These are phyloP conservation scores for Argya squamiceps DNA, from an alignment of 2,797 vertebrate species.

Conservation along the genomic window DNA sequence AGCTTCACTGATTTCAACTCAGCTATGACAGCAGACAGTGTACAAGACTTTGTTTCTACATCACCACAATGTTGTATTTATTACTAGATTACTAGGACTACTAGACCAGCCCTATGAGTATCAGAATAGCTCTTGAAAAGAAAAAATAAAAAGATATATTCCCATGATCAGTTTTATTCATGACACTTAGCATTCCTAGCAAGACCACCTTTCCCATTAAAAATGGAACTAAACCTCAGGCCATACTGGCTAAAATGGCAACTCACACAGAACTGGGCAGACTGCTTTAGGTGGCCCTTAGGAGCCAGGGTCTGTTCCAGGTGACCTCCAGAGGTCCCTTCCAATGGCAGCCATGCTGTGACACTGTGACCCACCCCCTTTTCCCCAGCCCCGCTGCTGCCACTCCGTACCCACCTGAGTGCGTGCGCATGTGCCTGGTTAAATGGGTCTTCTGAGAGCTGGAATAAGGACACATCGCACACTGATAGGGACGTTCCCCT, in stretches of 20 bases:
- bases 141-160: neutral
- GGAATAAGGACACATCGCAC: conserved; percentile 93
- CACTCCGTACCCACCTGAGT: conserved; percentile 86
- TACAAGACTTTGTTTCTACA: neutral
- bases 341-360: neutral
- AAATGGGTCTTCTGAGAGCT: conserved; percentile 99
- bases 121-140: neutral
- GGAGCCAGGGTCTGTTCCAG: neutral
- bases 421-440: conserved; percentile 96
- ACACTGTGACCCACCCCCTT: neutral
- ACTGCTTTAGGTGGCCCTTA: neutral
- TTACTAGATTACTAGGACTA: neutral
- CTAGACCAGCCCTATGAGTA: neutral
- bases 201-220: neutral
- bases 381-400: neutral
- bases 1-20: neutral
- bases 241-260: neutral
- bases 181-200: neutral
- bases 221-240: neutral
- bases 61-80: neutral
- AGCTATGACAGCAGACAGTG: neutral
- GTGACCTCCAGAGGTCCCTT: neutral
- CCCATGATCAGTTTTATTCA: neutral
- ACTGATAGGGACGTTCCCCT: conserved; percentile 96
- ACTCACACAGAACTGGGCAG: neutral